Evolutionary conservation across 2,888 invertebrate genomes (phyloP).

Genomic region (Xestia c-nigrum): DNA sequence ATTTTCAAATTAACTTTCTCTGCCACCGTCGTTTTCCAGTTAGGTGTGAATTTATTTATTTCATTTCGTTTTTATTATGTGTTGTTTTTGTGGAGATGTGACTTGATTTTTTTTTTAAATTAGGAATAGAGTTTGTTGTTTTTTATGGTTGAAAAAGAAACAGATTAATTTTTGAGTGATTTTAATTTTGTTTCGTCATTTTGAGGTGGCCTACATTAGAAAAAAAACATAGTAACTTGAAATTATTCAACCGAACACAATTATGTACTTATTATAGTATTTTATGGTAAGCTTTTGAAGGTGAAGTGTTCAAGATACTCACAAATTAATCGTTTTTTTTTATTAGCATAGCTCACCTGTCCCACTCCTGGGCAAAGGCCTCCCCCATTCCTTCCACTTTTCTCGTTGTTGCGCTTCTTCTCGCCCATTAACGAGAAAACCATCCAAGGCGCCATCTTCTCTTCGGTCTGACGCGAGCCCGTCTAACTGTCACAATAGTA

Average conservation of each 20-base stretch:
- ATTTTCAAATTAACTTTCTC: slow-evolving; percentile 91
- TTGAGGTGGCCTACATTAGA: not conserved
- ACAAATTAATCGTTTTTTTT: no score
- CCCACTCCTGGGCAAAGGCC: no score
- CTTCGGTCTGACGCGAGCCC: no score
- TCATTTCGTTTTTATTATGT: slow-evolving; percentile 80
- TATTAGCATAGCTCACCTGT: no score
- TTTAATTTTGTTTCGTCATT: not conserved
- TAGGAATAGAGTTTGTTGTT: not conserved
- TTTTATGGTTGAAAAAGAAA: not conserved
- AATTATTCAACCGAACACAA: not conserved
- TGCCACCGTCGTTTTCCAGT: slow-evolving; percentile 83
- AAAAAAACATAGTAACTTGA: not conserved
- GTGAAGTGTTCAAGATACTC: no score
- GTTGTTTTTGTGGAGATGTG: slow-evolving; percentile 64
- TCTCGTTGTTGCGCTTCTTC: no score
- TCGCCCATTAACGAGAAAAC: no score
- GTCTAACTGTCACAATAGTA: no score
- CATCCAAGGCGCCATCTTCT: no score
- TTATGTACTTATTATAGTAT: not conserved
- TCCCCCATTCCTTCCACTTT: no score
- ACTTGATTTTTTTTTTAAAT: slow-evolving; percentile 46
- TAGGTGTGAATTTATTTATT: slow-evolving; percentile 80
- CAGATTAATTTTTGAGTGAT: not conserved
- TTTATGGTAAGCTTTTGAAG: not conserved